Conservation (phyloP, 92 coral and sea anemone species). For the Virgularia gustaviana region DNA sequence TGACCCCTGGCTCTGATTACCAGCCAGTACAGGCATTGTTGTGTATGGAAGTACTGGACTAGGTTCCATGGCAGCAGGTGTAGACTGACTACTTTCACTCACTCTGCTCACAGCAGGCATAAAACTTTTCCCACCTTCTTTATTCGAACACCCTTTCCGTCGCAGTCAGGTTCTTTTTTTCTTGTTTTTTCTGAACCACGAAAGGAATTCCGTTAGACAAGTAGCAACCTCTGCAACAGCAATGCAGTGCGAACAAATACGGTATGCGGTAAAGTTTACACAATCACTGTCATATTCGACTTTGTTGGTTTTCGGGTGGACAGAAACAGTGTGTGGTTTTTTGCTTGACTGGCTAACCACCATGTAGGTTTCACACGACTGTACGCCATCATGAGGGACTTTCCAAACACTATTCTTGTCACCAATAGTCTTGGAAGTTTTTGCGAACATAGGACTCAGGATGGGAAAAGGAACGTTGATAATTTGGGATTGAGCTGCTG, state of each 20-base stretch:
- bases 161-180: conserved; percentile 26
- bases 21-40: background rate
- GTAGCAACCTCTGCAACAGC: background rate
- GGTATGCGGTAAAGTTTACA: conserved; percentile 7
- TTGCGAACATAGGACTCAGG: conserved; percentile 42
- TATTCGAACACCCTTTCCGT: conserved; percentile 18
- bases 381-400: conserved; percentile 33
- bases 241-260: conserved; percentile 1
- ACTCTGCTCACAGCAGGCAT: conserved; percentile 37
- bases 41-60: conserved; percentile 2
- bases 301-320: background rate
- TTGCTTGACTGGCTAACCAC: conserved; percentile 9
- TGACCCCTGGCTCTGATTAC: background rate
- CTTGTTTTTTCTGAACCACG: conserved; percentile 27
- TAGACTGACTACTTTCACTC: background rate
- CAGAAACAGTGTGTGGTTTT: conserved; percentile 19
- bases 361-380: conserved; percentile 8
- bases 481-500: conserved; percentile 42
- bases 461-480: conserved; percentile 48
- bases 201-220: conserved; percentile 7
- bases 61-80: background rate
- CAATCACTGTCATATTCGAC: conserved; percentile 8
- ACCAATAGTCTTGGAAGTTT: conserved; percentile 35
- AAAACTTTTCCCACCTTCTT: background rate
- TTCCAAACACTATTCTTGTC: conserved; percentile 37